Evolutionary conservation across 2,113 vertebrate species (phyloP).

Genomic region (Corvus hawaiiensis): DNA sequence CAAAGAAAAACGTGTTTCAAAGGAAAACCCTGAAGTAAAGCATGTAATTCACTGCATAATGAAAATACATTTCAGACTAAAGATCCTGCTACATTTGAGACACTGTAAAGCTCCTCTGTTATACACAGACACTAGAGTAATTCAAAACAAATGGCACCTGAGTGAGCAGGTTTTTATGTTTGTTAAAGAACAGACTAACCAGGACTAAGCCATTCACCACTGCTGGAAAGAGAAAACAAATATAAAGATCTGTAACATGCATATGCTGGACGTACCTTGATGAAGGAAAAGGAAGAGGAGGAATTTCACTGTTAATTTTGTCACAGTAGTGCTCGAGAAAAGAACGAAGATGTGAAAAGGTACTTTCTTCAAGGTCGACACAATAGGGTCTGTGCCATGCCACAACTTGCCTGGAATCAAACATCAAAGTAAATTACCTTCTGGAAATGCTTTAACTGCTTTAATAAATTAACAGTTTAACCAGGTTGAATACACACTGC

Average conservation of each 20-base stretch:
- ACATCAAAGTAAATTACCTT: neutral
- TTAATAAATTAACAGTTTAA: neutral
- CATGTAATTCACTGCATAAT: neutral
- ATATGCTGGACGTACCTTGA: constrained; percentile 79
- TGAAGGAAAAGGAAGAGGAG: constrained; percentile 89
- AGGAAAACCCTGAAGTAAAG: neutral
- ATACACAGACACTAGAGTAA: neutral
- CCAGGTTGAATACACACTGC: neutral
- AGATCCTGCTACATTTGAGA: neutral
- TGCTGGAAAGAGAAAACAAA: neutral
- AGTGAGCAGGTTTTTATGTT: neutral
- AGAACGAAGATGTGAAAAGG: constrained; percentile 91
- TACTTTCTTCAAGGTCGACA: constrained; percentile 97
- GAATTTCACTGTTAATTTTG: constrained; percentile 88
- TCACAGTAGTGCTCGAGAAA: constrained; percentile 97
- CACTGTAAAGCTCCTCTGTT: neutral
- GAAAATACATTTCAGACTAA: neutral
- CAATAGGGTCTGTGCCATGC: constrained; percentile 98
- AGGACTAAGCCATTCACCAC: neutral
- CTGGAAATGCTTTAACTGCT: neutral
- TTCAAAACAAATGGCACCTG: neutral
- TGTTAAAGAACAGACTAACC: neutral
- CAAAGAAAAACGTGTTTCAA: neutral
- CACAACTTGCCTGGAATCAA: constrained; percentile 85
- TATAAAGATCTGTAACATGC: neutral